Evolutionary conservation across 2,797 vertebrate species (phyloP), one percentile per base, ranked within the genome.

Genomic region (Chlorospingus flavigularis): DNA sequence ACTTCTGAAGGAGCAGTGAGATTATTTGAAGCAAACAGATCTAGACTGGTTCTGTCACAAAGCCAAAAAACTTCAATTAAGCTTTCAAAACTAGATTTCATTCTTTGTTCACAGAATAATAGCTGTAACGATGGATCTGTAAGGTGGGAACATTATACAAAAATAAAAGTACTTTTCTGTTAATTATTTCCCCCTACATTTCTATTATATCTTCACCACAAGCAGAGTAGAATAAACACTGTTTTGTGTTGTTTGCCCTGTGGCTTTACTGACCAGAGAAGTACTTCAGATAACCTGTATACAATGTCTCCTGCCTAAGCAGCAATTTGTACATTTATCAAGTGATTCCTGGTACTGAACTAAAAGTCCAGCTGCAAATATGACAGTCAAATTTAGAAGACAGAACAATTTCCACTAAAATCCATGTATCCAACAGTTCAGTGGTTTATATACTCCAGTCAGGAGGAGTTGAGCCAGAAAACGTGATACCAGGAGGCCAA

Each of bases 11-110:
- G 39, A 67, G 9, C 47, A 81, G 37, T 33, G 30, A 55, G 55
- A 35, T 83, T 68, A 40, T 79, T 60, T 80, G 66, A 82, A 74
- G 24, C 47, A 67, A 84, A 82, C 7, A 66, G 48, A 57, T 54
- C 26, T 83, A 25, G 84, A 84, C 37, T 73, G 39, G 10, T 63
- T 88, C 67, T 82, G 42, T 82, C 83, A 43, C 33, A 60, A 88
- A 65, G 31, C 26, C 10, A 55, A 42, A 70, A 84, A 55, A 4
- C 51, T 85, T 90, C 45, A 74, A 39, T 86, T 70, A 28, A 86
- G n/a, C 10, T 70, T 89, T 54, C 28, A 79, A 43, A 79, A 39
- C 37, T 50, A 55, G 53, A 39, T 78, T 87, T 79, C 26, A 33
- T n/a, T 55, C 35, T 47, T 72, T 89, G 23, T 40, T 87, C 37